phyloP scores from a whole-genome alignment of 2,797 vertebrate genomes.

The Chelidonichthys spinosus region DNA sequence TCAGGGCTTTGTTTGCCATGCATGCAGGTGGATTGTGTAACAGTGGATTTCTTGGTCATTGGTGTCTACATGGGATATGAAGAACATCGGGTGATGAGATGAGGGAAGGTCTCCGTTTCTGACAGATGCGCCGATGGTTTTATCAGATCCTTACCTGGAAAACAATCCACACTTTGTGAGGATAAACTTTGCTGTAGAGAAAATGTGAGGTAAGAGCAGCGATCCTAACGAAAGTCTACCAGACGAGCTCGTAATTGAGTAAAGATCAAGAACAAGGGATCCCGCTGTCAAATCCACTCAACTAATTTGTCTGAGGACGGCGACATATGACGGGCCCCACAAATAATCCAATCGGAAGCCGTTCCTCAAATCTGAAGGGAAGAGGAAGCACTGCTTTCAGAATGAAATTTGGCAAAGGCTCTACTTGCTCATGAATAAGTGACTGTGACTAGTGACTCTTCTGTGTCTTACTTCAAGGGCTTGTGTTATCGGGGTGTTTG shows the following conservation, averaged over 20 bases:
- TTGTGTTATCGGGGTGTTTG: slow-evolving; percentile 52
- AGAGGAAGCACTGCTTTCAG: slow-evolving; percentile 60
- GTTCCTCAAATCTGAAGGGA: slow-evolving; percentile 43
- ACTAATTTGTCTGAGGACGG: slow-evolving; percentile 60
- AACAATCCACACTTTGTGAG: background rate
- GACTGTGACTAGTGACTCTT: slow-evolving; percentile 60
- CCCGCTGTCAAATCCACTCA: slow-evolving; percentile 53
- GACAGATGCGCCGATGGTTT: slow-evolving; percentile 16
- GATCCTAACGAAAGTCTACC: slow-evolving; percentile 25
- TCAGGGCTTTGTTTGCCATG: slow-evolving; percentile 15
- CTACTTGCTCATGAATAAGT: slow-evolving; percentile 65
- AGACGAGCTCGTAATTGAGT: slow-evolving; percentile 36
- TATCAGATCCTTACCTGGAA: slow-evolving; percentile 26
- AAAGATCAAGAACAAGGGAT: slow-evolving; percentile 43
- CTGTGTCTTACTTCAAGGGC: slow-evolving; percentile 62
- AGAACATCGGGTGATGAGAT: slow-evolving; percentile 38
- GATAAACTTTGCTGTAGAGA: slow-evolving; percentile 9
- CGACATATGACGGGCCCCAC: slow-evolving; percentile 57
- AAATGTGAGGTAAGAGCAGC: slow-evolving; percentile 49
- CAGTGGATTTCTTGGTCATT: slow-evolving; percentile 33
- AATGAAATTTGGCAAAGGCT: slow-evolving; percentile 56
- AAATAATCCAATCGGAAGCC: slow-evolving; percentile 62
- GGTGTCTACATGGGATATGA: slow-evolving; percentile 23
- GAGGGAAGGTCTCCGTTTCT: slow-evolving; percentile 35
- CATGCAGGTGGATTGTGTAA: slow-evolving; percentile 50